These are phyloP conservation scores for Physeter macrocephalus DNA, from an alignment of 2,113 vertebrate genomes.

Conservation along the genomic window DNA sequence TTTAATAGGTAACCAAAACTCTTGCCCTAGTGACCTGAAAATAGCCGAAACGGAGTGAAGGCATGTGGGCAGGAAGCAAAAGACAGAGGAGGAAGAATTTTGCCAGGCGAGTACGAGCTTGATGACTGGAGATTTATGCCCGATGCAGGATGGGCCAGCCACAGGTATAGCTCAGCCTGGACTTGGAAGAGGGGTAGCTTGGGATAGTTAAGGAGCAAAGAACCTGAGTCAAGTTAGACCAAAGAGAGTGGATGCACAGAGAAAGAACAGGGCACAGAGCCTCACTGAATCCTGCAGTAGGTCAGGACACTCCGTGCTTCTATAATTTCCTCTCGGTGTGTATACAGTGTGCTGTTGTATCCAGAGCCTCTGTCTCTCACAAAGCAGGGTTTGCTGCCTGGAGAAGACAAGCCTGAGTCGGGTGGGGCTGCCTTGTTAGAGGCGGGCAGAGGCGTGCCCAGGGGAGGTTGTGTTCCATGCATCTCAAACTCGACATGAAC, in stretches of 20 bases:
- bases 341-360: rapidly evolving
- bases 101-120: neutral
- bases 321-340: neutral
- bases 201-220: neutral
- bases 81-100: neutral
- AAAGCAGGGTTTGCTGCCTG: neutral
- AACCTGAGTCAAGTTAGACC: neutral
- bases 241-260: neutral
- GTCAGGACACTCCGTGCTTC: neutral
- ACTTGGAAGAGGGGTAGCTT: neutral
- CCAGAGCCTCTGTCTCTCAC: neutral
- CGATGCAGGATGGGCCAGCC: rapidly evolving
- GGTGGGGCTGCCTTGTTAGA: neutral
- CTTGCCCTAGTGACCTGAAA: neutral
- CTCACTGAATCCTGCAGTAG: no score
- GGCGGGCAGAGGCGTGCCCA: rapidly evolving
- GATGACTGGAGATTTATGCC: neutral
- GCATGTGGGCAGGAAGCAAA: neutral
- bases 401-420: neutral
- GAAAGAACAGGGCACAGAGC: neutral
- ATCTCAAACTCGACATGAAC: neutral
- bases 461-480: neutral
- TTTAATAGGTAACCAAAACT: neutral
- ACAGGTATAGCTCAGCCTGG: neutral
- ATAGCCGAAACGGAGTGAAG: neutral